phyloP scores from a whole-genome alignment of 2,113 vertebrate genomes.

The Shinisaurus crocodilurus region DNA sequence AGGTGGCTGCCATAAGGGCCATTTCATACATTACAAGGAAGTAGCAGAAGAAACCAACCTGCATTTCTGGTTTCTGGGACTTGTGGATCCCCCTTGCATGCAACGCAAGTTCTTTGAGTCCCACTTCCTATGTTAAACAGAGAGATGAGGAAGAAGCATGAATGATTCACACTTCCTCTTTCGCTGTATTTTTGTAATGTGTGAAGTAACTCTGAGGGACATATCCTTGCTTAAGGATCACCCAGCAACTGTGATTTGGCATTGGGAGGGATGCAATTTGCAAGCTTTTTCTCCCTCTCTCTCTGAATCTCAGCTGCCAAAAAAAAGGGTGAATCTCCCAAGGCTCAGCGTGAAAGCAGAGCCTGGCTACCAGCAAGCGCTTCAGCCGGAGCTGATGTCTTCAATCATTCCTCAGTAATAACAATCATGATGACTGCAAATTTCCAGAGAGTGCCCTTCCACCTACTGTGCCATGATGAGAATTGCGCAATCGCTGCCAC shows the following conservation, averaged over 20 bases:
- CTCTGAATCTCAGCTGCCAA: not conserved
- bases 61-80: not conserved
- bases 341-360: not conserved
- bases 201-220: not conserved
- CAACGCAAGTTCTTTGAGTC: not conserved
- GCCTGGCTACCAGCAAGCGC: not conserved
- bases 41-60: not conserved
- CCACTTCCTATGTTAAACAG: not conserved
- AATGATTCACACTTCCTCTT: not conserved
- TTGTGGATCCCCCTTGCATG: not conserved
- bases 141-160: not conserved
- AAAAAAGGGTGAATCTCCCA: not conserved
- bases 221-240: not conserved
- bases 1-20: too few relatives aligned
- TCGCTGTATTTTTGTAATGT: not conserved
- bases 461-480: not conserved
- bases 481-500: not conserved
- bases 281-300: not conserved
- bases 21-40: too few relatives aligned
- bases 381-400: not conserved
- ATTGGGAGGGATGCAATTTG: not conserved
- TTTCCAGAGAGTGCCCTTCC: not conserved
- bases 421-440: not conserved
- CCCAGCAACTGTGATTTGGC: not conserved
- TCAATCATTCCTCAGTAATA: not conserved